Evolutionary conservation across 2,888 invertebrate species (phyloP).

Genomic region (Polia nebulosa): DNA sequence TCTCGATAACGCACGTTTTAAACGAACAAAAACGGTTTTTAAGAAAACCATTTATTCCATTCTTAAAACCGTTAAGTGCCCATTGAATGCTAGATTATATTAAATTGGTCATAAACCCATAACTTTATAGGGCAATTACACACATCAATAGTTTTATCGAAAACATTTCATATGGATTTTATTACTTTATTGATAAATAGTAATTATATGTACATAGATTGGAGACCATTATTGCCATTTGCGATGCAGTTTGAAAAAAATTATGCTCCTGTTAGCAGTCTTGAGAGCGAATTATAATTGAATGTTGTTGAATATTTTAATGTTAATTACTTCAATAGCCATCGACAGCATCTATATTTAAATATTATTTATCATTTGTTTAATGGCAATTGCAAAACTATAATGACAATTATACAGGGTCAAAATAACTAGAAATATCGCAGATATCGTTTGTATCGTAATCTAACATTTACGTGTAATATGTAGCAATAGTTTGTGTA

Average conservation of each 20-base stretch:
- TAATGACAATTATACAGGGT: not conserved
- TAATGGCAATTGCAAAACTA: not conserved
- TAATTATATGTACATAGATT: slow-evolving; percentile 57
- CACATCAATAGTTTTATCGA: slow-evolving; percentile 47
- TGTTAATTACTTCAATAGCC: slow-evolving; percentile 17
- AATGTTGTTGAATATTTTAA: slow-evolving; percentile 40
- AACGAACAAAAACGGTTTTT: not conserved
- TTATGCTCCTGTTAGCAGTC: not conserved
- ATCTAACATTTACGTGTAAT: too few relatives aligned
- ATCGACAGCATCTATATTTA: not conserved
- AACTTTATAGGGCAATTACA: slow-evolving; percentile 47
- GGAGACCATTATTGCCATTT: slow-evolving; percentile 1
- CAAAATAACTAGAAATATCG: not conserved
- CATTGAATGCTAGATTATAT: slow-evolving; percentile 39
- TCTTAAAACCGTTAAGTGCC: slow-evolving; percentile 24
- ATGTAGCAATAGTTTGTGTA: too few relatives aligned
- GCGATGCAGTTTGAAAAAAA: slow-evolving; percentile 20
- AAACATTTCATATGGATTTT: slow-evolving; percentile 50
- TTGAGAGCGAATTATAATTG: slow-evolving; percentile 28
- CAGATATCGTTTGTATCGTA: too few relatives aligned
- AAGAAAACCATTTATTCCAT: slow-evolving; percentile 8
- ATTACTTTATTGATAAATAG: slow-evolving; percentile 51
- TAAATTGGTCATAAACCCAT: slow-evolving; percentile 46
- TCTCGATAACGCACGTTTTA: not conserved
- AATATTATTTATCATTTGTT: slow-evolving; percentile 1